Evolutionary conservation across 2,888 invertebrate species (phyloP), one percentile per base, ranked within the genome.

Genomic region (Ametastegia equiseti): DNA sequence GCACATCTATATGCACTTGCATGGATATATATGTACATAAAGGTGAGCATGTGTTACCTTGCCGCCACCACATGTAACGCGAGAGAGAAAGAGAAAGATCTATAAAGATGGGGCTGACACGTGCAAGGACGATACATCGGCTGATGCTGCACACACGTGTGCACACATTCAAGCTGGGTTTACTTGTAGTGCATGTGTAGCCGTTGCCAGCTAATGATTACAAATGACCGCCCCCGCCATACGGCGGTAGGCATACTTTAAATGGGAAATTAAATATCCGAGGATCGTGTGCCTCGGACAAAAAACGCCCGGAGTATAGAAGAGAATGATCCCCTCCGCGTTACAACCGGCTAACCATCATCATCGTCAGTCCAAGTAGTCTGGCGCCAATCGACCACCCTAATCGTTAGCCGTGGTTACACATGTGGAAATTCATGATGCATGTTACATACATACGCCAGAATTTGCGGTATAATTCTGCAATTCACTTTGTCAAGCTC

Each of bases 251-350:
- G 78, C 78, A 60, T 78, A 78, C 78, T 78, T 78, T 39, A 78
- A 78, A 78, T 78, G 60, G 78, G 78, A 60, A 78, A 78, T 78
- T 78, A 78, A 78, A 78, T 78, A 78, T 60, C 78, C 60, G 30
- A 50, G n/a, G 63, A 42, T 42, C 57, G 78, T 60, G 60, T n/a
- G n/a, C 15, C 13, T 42, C 4, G 60, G 30, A 50, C 7, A 60
- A 78, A 60, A 39, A 78, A 19, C 47, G 42, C 60, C 60, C 42
- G 60, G 42, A 50, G 47, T 60, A 54, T 39, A 42, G 15, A n/a
- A 60, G 15, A 30, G 23, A 23, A 30, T 30, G 30, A 47, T 13
- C 47, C 60, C 13, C 11, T 60, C n/a, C n/a, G n/a, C n/a, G 30
- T 60, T 11, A 30, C 30, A 67, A 36, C 19, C 36, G 36, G n/a